Percentiles rank a stretch among this genome's conserved stretches.
Evolutionary conservation across 2,888 invertebrate genomes (phyloP).

Genomic region (Melanargia galathea): DNA sequence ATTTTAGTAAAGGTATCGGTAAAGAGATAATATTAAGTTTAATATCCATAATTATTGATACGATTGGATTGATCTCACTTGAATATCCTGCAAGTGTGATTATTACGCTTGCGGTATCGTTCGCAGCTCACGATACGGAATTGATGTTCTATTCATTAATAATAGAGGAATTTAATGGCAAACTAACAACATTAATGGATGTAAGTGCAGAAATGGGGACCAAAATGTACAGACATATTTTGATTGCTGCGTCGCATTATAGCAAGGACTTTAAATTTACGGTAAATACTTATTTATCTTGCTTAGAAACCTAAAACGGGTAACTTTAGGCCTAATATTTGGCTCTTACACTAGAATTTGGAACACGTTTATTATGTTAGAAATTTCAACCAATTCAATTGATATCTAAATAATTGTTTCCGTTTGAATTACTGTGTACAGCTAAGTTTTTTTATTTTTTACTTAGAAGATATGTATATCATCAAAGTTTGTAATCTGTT

Average conservation of each 20-base stretch:
- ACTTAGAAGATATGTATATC: no score
- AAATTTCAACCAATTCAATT: no score
- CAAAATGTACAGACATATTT: conserved; percentile 56
- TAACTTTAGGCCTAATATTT: no score
- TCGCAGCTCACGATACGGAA: conserved; percentile 61
- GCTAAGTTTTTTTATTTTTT: no score
- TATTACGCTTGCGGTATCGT: conserved; percentile 47
- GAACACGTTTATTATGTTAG: no score
- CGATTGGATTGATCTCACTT: conserved; percentile 45
- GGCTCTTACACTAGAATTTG: no score
- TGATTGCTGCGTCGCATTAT: conserved; percentile 55
- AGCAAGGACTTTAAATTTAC: conserved; percentile 54
- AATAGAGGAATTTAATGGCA: conserved; percentile 56
- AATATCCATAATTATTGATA: conserved; percentile 49
- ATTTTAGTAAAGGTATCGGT: not conserved
- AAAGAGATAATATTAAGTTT: conserved; percentile 25
- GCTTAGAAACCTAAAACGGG: no score
- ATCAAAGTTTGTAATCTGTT: no score
- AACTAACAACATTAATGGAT: conserved; percentile 49
- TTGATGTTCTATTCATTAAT: conserved; percentile 53
- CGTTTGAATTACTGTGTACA: no score
- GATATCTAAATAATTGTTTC: no score
- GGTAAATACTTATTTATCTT: conserved; percentile 20
- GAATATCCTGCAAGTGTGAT: conserved; percentile 39
- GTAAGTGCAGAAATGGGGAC: conserved; percentile 47